Evolutionary conservation across 2,113 vertebrate species (phyloP).

Genomic region (Plecotus auritus): DNA sequence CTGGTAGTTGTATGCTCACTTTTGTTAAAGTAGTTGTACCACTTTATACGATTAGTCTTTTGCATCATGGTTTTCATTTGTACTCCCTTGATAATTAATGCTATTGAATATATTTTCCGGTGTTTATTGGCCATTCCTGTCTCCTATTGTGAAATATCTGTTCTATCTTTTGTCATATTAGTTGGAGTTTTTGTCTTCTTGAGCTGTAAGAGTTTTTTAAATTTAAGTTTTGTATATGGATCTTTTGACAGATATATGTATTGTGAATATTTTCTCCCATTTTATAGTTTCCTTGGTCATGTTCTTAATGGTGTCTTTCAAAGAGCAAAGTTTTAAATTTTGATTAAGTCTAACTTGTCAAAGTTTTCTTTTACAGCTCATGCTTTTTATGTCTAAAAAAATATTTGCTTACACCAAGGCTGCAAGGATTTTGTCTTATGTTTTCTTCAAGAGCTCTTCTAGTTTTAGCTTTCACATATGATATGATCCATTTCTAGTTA

Average conservation of each 20-base stretch:
- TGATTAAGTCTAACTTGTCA: neutral
- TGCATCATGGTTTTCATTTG: neutral
- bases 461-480: neutral
- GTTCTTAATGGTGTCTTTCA: neutral
- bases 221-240: neutral
- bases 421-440: neutral
- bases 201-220: neutral
- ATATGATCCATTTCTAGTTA: neutral
- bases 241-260: neutral
- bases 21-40: neutral
- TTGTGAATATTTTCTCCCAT: neutral
- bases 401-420: neutral
- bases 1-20: neutral
- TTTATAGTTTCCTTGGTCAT: neutral
- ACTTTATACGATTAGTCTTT: neutral
- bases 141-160: neutral
- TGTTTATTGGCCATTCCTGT: neutral
- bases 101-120: neutral
- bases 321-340: slow-evolving; percentile 35
- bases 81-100: neutral
- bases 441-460: neutral
- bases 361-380: neutral
- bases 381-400: neutral
- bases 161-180: neutral
- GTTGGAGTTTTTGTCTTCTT: neutral